Evolutionary conservation across 2,113 vertebrate species (phyloP), one percentile per base, ranked within the genome.

Genomic region (Hypocryptadius cinnamomeus): DNA sequence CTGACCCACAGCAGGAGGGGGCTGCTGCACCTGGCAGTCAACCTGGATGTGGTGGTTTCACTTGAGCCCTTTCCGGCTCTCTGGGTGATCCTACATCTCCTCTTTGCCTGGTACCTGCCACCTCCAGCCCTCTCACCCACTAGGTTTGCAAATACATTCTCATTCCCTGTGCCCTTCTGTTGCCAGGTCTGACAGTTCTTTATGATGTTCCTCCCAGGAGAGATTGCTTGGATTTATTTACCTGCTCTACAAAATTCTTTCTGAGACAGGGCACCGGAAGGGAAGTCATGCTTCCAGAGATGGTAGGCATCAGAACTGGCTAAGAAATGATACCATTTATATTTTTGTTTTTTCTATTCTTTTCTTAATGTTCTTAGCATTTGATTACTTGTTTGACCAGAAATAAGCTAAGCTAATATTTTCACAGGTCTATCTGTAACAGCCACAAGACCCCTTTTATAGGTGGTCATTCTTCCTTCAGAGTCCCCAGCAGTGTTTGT

Each of bases 51-150:
- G 2, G 28, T 24, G 56, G 21, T 70, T 87, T 87, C 71, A 30
- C 28, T 19, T 1, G 18, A 69, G 18, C 16, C 59, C 24, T 31
- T 80, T 70, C 69, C 0, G 0, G 40, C 37, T 70, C 0, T 3
- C 19, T 35, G 21, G 50, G 16, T 1, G 3, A 84, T 56, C 24
- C 37, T 11, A 11, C 59, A 16, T 10, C 68, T 79, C 44, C 53
- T 11, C n/a, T 87, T 79, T 6, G 0, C 51, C 31, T 77, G 23
- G 30, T 35, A 64, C n/a, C 44, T 74, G 42, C 27, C 24, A 40
- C 27, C 24, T 81, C 40, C 50, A 73, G 48, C 25, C 45, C 60
- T 73, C 45, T 80, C 27, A 39, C 15, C 23, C 3, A 0, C 0
- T 6, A 69, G 24, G 30, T 69, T 47, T 69, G 21, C 76, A 90